Evolutionary conservation across 2,113 vertebrate genomes (phyloP).

Genomic region (Oophaga pumilio): DNA sequence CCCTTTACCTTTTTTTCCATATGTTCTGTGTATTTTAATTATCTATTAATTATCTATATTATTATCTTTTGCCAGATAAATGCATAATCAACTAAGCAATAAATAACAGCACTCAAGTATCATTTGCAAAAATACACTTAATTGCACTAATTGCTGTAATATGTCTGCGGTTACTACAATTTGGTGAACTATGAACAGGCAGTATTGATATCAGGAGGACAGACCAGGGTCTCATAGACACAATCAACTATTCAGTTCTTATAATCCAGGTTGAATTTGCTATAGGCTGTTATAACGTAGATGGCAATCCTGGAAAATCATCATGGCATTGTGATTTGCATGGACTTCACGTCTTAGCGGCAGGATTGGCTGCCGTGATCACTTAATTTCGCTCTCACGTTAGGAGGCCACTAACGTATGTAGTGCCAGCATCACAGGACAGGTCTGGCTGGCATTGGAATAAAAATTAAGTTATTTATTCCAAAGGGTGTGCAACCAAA

Average conservation of each 20-base stretch:
- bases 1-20: neutral
- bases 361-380: neutral
- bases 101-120: neutral
- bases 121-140: conserved; percentile 22
- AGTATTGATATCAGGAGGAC: neutral
- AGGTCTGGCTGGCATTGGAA: too few species aligned
- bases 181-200: conserved; percentile 21
- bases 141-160: conserved; percentile 19
- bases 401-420: too few species aligned
- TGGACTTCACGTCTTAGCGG: neutral
- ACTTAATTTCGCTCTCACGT: neutral
- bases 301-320: neutral
- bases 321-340: neutral
- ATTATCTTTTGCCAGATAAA: neutral
- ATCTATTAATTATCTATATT: neutral
- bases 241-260: neutral
- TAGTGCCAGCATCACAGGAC: too few species aligned
- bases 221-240: neutral
- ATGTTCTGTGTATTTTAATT: neutral
- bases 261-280: neutral
- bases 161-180: neutral
- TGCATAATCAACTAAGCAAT: neutral
- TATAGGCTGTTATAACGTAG: neutral
- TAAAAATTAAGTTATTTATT: too few species aligned
- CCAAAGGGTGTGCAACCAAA: too few species aligned